phyloP scores from a whole-genome alignment of 2,888 invertebrate genomes.

The Dusona sp. region DNA sequence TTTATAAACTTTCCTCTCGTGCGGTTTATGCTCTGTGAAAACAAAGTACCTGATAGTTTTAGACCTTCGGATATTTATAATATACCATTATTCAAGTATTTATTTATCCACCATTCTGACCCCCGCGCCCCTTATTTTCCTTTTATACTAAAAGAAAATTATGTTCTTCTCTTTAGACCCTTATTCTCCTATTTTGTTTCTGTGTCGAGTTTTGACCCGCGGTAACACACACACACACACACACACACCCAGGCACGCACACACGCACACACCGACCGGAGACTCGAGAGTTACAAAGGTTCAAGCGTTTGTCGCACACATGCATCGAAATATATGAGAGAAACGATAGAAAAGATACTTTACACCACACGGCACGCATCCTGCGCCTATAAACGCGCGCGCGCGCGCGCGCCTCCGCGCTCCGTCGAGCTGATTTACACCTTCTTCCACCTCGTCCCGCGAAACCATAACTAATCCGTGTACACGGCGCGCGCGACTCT shows the following conservation, averaged over 20 bases:
- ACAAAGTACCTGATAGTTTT: not conserved
- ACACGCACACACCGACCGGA: not conserved
- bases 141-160: not conserved
- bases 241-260: not conserved
- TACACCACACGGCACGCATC: slow-evolving; percentile 11
- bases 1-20: slow-evolving; percentile 11
- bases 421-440: slow-evolving; percentile 59
- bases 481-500: slow-evolving; percentile 60
- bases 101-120: not conserved
- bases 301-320: not conserved
- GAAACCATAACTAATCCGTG: slow-evolving; percentile 68
- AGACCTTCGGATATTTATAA: not conserved
- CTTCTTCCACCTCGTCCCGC: slow-evolving; percentile 65
- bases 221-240: not conserved
- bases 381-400: slow-evolving; percentile 8
- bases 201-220: not conserved
- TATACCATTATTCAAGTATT: not conserved
- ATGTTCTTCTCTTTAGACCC: not conserved
- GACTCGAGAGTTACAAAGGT: not conserved
- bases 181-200: not conserved
- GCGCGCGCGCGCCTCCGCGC: slow-evolving; percentile 39
- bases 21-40: not conserved
- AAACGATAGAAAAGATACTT: slow-evolving; percentile 21
- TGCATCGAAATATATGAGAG: slow-evolving; percentile 6
- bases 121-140: not conserved